Conservation (phyloP, 2,113 vertebrate genomes). For the Xenus cinereus region DNA sequence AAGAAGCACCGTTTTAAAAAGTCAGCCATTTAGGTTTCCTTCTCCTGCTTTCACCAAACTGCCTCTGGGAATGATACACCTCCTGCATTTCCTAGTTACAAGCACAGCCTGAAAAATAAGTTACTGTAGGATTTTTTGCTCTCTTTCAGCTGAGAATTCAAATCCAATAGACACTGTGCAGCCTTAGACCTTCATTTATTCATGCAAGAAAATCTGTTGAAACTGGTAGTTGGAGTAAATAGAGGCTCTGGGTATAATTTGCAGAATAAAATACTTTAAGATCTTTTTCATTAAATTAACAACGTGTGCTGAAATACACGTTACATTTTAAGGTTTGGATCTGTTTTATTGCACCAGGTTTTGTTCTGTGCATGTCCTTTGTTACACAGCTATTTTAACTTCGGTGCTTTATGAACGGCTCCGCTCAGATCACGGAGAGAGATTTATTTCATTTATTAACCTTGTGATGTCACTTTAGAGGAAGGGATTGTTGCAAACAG, state of each 20-base stretch:
- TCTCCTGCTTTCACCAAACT: not conserved
- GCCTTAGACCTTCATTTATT: not conserved
- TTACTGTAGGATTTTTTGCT: not conserved
- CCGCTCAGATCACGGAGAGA: too few relatives aligned
- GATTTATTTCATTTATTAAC: too few relatives aligned
- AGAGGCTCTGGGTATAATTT: not conserved
- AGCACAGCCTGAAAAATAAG: not conserved
- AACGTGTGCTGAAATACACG: not conserved
- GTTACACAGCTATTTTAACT: not conserved
- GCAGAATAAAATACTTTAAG: not conserved
- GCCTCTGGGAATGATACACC: not conserved
- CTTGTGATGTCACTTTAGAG: not conserved
- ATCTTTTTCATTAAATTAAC: not conserved
- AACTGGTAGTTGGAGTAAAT: not conserved
- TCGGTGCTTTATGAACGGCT: not conserved
- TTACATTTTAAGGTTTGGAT: not conserved
- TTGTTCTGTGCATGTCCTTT: not conserved
- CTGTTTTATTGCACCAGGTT: not conserved
- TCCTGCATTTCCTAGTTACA: not conserved
- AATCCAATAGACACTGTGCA: not conserved
- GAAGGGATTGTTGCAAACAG: not conserved
- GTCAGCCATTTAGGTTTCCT: not conserved
- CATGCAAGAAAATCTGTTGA: not conserved
- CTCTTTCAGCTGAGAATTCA: not conserved
- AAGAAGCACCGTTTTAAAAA: not conserved